Base-by-base conservation (phyloP, 2,797 vertebrate species). In the Amazona finschi region DNA sequence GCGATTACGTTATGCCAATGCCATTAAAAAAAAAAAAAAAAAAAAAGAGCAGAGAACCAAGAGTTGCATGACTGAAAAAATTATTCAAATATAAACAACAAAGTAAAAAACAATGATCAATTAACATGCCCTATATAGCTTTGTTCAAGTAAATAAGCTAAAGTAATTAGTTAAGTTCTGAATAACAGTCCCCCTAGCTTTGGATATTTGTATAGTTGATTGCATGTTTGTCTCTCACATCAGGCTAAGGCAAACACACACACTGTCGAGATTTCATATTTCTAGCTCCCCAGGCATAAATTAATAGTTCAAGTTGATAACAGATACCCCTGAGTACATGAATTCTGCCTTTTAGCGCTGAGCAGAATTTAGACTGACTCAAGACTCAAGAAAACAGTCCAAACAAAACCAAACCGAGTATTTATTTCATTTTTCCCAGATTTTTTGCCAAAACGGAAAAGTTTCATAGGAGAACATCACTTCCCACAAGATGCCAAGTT, bases 131-230 rank as follows among this genome's bases (percentile, higher is more conserved):
- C 8, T 33, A 55, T 38, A n/a, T 49, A 70, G 65, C 49, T 69
- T 55, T 74, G 65, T 25, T 52, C 16, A 89, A 75, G 65, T 75
- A 94, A 94, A 85, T 49, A 84, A 94, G 12, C 58, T 65, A 31
- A 88, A 92, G 70, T 64, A 91, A 92, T 95, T 82, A 93, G 73
- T 61, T 67, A 44, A 31, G 15, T 67, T 86, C 19, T 44, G 52
- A 58, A 67, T 78, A 91, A 90, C 13, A 61, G 50, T 31, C 94
- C 16, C 58, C 44, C 30, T 52, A 55, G 43, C 44, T 58, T 89
- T 87, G 87, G 46, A 36, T 73, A 90, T 95, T 90, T 95, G 85
- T 81, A 94, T 43, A 82, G 41, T 24, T 94, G 87, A 89, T 75
- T 93, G 67, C 19, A 58, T 31, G n/a, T 79, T 95, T 94, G 36